A percentile compares a stretch with the other conserved stretches of the same genome.
phyloP scores from a whole-genome alignment of 2,797 vertebrate genomes.

The Spatula versicolor region DNA sequence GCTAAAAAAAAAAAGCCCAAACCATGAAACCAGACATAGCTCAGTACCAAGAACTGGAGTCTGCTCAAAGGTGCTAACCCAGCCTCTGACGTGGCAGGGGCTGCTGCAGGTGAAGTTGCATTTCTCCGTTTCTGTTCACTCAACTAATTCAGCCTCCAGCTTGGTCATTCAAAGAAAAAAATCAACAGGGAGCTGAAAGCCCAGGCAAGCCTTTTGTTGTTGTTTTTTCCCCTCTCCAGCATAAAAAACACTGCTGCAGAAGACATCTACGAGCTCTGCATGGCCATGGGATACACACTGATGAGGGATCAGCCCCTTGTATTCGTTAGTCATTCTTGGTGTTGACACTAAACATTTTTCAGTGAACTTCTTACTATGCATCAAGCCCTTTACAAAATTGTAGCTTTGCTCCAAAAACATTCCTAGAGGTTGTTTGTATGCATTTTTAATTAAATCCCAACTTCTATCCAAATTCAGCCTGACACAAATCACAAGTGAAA shows the following conservation, averaged over 20 bases:
- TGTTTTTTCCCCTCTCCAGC: background rate
- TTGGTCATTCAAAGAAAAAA: background rate
- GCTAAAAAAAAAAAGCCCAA: background rate
- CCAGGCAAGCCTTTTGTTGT: background rate
- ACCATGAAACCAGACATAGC: background rate
- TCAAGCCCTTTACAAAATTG: background rate
- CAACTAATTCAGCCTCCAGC: background rate
- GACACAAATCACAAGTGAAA: background rate
- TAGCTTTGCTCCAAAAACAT: background rate
- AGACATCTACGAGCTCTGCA: background rate
- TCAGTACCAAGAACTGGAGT: background rate
- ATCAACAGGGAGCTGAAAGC: background rate
- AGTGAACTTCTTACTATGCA: background rate
- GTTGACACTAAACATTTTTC: background rate
- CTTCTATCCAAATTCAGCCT: constrained; percentile 4
- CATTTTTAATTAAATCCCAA: background rate
- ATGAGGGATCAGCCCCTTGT: background rate
- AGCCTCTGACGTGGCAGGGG: background rate
- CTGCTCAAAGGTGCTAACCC: background rate
- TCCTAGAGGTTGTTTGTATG: background rate
- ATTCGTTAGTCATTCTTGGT: background rate
- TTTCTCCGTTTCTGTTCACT: background rate
- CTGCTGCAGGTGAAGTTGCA: background rate
- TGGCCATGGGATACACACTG: background rate
- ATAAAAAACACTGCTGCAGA: background rate